Base-by-base conservation (phyloP, 2,888 invertebrate genomes). In the Mythimna loreyi region DNA sequence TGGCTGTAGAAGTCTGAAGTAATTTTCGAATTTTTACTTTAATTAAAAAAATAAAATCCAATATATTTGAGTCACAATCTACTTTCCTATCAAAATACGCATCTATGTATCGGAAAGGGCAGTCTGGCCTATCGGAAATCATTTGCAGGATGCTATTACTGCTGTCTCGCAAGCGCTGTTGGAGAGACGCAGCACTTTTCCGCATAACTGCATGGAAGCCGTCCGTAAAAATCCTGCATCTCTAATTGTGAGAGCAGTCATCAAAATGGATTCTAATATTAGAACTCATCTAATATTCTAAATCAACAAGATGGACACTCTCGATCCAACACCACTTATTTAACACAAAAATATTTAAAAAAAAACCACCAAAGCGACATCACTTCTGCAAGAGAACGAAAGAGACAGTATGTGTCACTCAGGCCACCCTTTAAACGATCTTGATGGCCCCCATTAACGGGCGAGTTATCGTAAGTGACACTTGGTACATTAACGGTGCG, bases 381-480 rank as follows among this genome's bases (percentile, higher is more conserved):
- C 33, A 69, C 49, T 69, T 56, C 25, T 30, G 67, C 21, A 72
- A 58, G 50, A 16, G 75, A 62, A 50, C 40, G 63, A 84, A 60
- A 8, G 82, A 79, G 81, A 82, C 56, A 25, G 76, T 68, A 64
- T 43, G 58, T 56, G 59, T 82, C 72, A 82, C 77, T 71, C 78
- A 74, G 64, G 43, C 59, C 75, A 64, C 67, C 82, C 85, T 84
- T 84, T 87, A 87, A 90, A 83, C 86, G 89, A 78, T 85, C 83
- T 76, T 85, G 89, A 90, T 89, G 87, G 88, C 57, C 89, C 88
- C 69, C 69, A 90, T 90, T 91, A 90, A 86, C 75, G 86, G 83
- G 75, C 83, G 81, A 88, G 88, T 90, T 89, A 90, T 89, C 85
- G 86, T 86, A 87, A 88, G 87, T 88, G 90, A 88, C 90, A 90